Evolutionary conservation across 2,797 vertebrate species (phyloP).

Genomic region (Galagoides demidoff): DNA sequence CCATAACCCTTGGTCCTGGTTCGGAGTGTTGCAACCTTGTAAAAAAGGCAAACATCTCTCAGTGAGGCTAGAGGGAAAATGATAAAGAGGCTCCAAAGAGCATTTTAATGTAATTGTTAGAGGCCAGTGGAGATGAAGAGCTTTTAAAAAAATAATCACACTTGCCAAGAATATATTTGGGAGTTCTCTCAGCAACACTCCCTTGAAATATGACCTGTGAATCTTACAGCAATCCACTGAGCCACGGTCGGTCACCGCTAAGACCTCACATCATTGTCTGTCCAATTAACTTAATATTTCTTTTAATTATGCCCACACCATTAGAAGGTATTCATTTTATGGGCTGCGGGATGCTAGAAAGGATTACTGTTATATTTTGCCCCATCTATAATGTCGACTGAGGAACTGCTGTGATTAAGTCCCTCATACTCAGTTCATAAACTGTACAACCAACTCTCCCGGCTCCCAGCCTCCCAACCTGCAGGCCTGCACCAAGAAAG

Average conservation of each 20-base stretch:
- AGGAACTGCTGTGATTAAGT: background rate
- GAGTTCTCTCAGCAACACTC: background rate
- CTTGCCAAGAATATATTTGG: background rate
- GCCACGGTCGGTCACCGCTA: background rate
- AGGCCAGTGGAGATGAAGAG: background rate
- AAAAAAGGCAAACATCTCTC: background rate
- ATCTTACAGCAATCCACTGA: background rate
- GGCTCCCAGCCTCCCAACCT: rapidly evolving
- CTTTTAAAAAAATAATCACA: background rate
- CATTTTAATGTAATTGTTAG: constrained; percentile 48
- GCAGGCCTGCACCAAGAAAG: background rate
- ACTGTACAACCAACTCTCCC: background rate
- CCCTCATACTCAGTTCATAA: constrained; percentile 26
- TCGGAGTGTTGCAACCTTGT: background rate
- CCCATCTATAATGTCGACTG: background rate
- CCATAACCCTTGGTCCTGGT: background rate
- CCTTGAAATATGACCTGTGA: background rate
- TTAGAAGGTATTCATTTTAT: constrained; percentile 43
- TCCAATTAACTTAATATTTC: constrained; percentile 56
- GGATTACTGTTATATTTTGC: constrained; percentile 42
- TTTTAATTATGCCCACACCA: constrained; percentile 24
- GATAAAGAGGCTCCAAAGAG: background rate
- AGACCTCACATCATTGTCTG: background rate
- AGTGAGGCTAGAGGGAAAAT: background rate
- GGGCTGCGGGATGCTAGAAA: constrained; percentile 22